phyloP scores from a whole-genome alignment of 1,140 invertebrate genomes.

The Eciton burchellii region DNA sequence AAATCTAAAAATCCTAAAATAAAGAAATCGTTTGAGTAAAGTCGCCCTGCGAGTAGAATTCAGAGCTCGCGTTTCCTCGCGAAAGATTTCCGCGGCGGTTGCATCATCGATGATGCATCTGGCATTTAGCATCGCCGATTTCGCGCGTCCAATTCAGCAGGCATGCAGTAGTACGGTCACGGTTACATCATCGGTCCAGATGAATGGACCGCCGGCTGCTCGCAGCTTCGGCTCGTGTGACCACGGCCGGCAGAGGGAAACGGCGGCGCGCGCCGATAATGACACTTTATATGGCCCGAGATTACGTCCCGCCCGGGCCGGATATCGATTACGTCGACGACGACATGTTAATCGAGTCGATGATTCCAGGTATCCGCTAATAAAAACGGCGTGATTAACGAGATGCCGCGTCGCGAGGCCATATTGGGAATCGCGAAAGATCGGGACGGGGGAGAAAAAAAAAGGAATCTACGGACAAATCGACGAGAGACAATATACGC shows the following conservation, averaged over 20 bases:
- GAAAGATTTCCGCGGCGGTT: not conserved
- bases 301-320: constrained; percentile 1
- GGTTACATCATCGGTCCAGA: constrained; percentile 51
- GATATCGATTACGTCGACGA: constrained; percentile 21
- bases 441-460: no score
- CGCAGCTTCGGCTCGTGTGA: constrained; percentile 20
- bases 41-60: not conserved
- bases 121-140: not conserved
- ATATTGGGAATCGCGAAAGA: not conserved
- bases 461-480: no score
- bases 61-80: not conserved
- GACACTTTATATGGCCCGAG: constrained; percentile 41
- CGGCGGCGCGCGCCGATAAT: not conserved
- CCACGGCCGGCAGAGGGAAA: constrained; percentile 35
- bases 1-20: not conserved
- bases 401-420: not conserved
- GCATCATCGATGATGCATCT: constrained; percentile 52
- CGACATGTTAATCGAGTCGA: constrained; percentile 16
- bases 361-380: constrained; percentile 23
- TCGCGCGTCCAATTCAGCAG: constrained; percentile 29
- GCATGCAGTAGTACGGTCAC: constrained; percentile 34
- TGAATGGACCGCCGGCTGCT: constrained; percentile 49
- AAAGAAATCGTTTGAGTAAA: no score
- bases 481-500: no score
- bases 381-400: constrained; percentile 33